Evolutionary conservation across 2,888 invertebrate species (phyloP), one percentile per base, ranked within the genome.

Genomic region (Gymnocheta viridis): DNA sequence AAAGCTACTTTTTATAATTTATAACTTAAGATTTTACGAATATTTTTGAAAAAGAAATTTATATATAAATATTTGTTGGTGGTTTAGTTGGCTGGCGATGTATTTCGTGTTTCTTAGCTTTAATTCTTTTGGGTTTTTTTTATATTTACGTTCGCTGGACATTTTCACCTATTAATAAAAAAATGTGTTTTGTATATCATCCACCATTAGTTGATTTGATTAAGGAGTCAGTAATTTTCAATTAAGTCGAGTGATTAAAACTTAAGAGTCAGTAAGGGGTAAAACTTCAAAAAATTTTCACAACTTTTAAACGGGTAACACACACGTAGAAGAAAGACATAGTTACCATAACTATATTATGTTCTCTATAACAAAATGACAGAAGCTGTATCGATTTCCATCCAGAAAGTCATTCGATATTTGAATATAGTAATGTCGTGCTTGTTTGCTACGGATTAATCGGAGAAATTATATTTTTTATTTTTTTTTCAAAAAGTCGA

Each of bases 71-170:
- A 38, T 49, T 49, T 49, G 67, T 38, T 85, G 74, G 76, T 73
- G 79, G 74, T 78, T 78, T 73, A 74, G 81, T 82, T 82, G 82
- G 82, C 70, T 85, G 82, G 82, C 70, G 51, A 58, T 51, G 47
- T 35, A 4, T 38, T 54, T 41, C 54, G 2, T 24, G 6, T 35
- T 58, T 74, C 41, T 69, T 82, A 47, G 32, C 44, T 60, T 62
- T 49, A 38, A 51, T 14, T 29, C 19, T 35, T 35, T 58, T 41
- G 4, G 9, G 54, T 54, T 38, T 66, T 17, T 14, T 29, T 22
- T 41, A 41, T 44, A n/a, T 6, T n/a, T 38, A 49, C n/a, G 0
- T 10, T 47, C 9, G n/a, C 17, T 22, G 14, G 6, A 35, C n/a
- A 49, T 14, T 7, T 32, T 3, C 7, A 27, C 38, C 73, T 73